Evolutionary conservation across 2,113 vertebrate genomes (phyloP).

Genomic region (Haemorhous mexicanus): DNA sequence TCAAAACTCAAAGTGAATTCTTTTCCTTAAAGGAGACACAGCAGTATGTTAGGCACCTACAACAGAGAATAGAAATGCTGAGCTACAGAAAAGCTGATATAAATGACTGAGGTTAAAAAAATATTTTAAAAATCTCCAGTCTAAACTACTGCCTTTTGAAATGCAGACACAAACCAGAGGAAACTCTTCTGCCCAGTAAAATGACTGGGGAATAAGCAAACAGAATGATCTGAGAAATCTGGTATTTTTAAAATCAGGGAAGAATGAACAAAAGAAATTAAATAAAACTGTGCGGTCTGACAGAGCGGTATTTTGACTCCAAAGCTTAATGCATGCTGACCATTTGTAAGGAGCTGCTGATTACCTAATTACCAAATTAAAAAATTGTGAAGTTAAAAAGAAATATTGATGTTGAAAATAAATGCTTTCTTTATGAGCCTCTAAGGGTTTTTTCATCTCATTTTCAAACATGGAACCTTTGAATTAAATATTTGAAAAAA

Average conservation of each 20-base stretch:
- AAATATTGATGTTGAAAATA: neutral
- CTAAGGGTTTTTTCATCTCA: neutral
- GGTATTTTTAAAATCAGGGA: neutral
- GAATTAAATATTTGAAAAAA: neutral
- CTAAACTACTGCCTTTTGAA: neutral
- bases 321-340: neutral
- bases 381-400: neutral
- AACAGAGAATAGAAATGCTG: neutral
- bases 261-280: neutral
- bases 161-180: neutral
- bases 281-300: neutral
- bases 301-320: neutral
- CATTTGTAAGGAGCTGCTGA: neutral
- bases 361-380: neutral
- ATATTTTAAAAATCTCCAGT: neutral
- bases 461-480: neutral
- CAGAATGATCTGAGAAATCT: neutral
- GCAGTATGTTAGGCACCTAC: neutral
- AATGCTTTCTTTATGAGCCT: neutral
- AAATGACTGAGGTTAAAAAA: neutral
- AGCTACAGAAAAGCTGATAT: neutral
- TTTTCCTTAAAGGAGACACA: neutral
- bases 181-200: neutral
- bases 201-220: neutral
- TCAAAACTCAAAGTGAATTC: neutral